Percentiles rank a stretch among this genome's conserved stretches.
Conservation (phyloP, 2,113 vertebrate species). For the Cyanistes caeruleus region DNA sequence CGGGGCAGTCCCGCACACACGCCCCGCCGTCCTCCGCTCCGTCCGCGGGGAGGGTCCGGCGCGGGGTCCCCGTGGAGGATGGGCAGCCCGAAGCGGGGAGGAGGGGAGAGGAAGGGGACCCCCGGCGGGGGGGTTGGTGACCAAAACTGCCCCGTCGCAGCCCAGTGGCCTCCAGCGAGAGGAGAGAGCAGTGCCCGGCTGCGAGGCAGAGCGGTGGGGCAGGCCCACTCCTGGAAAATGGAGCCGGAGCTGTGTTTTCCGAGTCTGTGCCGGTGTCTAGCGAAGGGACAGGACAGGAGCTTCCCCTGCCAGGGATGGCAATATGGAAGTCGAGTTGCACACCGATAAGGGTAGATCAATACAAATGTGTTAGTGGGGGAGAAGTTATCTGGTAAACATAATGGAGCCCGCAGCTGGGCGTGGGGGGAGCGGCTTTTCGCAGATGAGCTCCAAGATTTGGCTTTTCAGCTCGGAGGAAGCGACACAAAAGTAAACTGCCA, state of each 20-base stretch:
- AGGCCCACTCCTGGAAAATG: conserved; percentile 15
- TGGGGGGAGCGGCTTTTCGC: not conserved
- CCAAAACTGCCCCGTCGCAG: not conserved
- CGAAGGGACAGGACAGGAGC: not conserved
- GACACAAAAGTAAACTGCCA: not conserved
- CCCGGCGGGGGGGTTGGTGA: not conserved
- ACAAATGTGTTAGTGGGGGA: conserved; percentile 15
- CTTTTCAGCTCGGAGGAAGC: conserved; percentile 1
- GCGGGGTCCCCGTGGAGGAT: not conserved
- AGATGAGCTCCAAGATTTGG: conserved; percentile 7
- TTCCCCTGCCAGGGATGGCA: conserved; percentile 42
- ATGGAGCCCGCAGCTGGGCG: conserved; percentile 19
- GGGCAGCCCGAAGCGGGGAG: not conserved
- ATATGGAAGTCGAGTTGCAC: conserved; percentile 43
- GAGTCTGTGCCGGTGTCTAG: not conserved
- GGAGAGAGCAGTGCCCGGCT: not conserved
- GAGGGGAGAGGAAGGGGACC: not conserved
- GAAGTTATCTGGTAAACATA: conserved; percentile 53
- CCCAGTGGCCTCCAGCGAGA: not conserved
- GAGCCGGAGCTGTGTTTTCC: conserved; percentile 53
- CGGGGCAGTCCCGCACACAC: not conserved
- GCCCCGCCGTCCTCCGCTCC: not conserved
- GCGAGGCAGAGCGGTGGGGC: conserved; percentile 7
- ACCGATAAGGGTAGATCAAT: conserved; percentile 54
- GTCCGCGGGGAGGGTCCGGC: not conserved